Percentiles rank a stretch among this genome's conserved stretches.
phyloP scores from a whole-genome alignment of 2,797 vertebrate species.

The Myiothlypis coronata region DNA sequence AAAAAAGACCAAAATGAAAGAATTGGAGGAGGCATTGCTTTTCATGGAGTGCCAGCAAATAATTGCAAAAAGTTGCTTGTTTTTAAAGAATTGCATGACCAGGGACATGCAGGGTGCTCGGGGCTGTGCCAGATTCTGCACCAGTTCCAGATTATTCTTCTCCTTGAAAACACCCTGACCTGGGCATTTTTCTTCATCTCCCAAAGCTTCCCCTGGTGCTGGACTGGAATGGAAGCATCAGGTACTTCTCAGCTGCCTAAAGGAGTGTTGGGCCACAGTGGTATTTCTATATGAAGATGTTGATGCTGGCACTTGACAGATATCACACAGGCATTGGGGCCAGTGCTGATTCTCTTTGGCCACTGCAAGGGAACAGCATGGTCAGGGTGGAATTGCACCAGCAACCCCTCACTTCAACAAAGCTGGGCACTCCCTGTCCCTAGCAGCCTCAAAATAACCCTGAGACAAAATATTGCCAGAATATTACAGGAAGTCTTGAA shows the following conservation, averaged over 20 bases:
- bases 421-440: background rate
- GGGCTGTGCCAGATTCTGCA: background rate
- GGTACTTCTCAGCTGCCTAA: background rate
- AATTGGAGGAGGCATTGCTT: constrained; percentile 13
- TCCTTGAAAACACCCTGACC: background rate
- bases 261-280: background rate
- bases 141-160: rapidly evolving
- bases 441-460: background rate
- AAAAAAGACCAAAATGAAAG: background rate
- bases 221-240: background rate
- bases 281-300: background rate
- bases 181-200: background rate
- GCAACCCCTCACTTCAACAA: background rate
- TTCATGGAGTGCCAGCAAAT: constrained; percentile 26
- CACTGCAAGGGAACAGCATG: rapidly evolving
- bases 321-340: rapidly evolving
- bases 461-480: background rate
- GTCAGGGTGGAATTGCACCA: background rate
- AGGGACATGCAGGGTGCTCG: rapidly evolving
- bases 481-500: background rate
- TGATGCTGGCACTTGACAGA: background rate
- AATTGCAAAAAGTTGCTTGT: constrained; percentile 1
- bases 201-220: background rate
- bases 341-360: background rate
- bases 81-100: background rate